Percentiles rank a stretch among this genome's conserved stretches.
Evolutionary conservation across 2,888 invertebrate species (phyloP).

Genomic region (Rambutsinella grinnellia): DNA sequence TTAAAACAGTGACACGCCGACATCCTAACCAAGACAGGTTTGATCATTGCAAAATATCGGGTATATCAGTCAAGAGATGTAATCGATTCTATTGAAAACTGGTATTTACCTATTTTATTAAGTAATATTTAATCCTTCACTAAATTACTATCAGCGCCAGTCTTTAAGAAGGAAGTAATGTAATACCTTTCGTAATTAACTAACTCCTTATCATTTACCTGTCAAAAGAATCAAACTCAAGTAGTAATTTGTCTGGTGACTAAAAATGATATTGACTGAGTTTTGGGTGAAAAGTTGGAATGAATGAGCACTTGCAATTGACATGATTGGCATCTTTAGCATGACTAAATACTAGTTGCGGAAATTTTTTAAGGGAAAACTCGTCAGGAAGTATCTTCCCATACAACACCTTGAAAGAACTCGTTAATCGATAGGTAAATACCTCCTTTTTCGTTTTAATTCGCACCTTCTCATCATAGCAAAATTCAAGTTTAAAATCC

Average conservation of each 20-base stretch:
- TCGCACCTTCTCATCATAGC: conserved; percentile 17
- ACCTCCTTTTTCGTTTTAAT: conserved; percentile 17
- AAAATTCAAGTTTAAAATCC: conserved; percentile 3
- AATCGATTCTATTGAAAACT: too few relatives aligned
- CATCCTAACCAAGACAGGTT: too few relatives aligned
- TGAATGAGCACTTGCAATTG: conserved; percentile 37
- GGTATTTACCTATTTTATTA: too few relatives aligned
- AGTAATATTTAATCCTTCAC: too few relatives aligned
- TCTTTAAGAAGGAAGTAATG: background rate
- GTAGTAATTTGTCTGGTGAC: conserved; percentile 58
- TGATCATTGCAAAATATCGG: too few relatives aligned
- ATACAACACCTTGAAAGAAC: conserved; percentile 29
- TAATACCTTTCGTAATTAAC: background rate
- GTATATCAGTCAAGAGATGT: too few relatives aligned
- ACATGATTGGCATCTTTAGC: too few relatives aligned
- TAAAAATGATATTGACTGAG: conserved; percentile 45
- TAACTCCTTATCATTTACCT: conserved; percentile 35
- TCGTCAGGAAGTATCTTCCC: too few relatives aligned
- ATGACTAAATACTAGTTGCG: background rate
- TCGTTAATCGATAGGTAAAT: conserved; percentile 7
- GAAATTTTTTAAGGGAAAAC: too few relatives aligned
- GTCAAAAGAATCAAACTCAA: conserved; percentile 55
- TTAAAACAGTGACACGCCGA: too few relatives aligned
- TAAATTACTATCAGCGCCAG: background rate
- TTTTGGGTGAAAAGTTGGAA: conserved; percentile 7